Evolutionary conservation across 2,113 vertebrate genomes (phyloP), one percentile per base, ranked within the genome.

Genomic region (Amphilophus citrinellus): DNA sequence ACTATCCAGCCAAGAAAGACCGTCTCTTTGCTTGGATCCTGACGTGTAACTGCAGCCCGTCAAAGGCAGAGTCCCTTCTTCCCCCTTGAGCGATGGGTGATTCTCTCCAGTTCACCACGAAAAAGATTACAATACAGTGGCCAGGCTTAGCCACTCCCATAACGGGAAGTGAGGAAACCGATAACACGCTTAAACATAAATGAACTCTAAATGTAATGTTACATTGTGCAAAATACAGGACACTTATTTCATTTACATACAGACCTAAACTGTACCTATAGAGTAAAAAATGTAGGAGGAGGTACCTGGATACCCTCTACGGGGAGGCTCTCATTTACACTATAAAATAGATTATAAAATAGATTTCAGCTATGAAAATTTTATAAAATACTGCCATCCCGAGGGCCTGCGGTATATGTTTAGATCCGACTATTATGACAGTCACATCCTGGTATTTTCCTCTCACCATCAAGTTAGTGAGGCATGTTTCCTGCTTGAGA

Each of bases 361-460:
- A 37, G 37, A 44, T 13, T 17, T n/a, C 6, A 60, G 15, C 20
- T 27, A 47, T 13, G 15, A 71, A 60, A 63, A 50, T 15, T 24
- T 53, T 66, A 37, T 4, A n/a, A 80, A 82, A 76, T 59, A 58
- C 75, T 11, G 13, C 37, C 59, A 24, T 14, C 47, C 24, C 42
- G 22, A 85, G 44, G 76, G 57, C 59, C 59, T 15, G 18, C 66
- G 50, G 53, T 63, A 63, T 39, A 20, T 63, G 76, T 84, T 83
- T 37, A 82, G 44, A 79, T 77, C 35, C 0, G 0, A 53, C 80
- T 59, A 39, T 57, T 61, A 20, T 32, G 24, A 91, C 92, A 92
- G 86, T 92, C 88, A 89, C 76, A 90, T 93, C 92, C 91, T 90
- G 90, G 9, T 61, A 73, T 86, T 76, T 75, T 71, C 80, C 71